Conservation (phyloP, 1,140 invertebrate species). For the Drosophila prosaltans region DNA sequence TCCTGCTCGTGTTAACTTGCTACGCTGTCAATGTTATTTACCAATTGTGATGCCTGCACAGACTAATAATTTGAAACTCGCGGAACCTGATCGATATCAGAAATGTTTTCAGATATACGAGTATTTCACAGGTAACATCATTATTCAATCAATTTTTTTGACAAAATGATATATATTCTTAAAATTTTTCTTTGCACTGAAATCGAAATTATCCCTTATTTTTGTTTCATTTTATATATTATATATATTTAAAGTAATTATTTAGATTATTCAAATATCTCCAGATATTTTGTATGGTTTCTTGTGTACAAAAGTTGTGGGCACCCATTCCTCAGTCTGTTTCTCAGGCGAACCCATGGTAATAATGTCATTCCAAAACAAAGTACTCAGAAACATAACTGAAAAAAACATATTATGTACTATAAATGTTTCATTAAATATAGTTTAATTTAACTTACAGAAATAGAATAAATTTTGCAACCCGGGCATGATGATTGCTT, state of each 20-base stretch:
- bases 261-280: slow-evolving; percentile 24
- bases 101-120: no score
- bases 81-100: no score
- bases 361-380: background rate
- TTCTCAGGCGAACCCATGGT: background rate
- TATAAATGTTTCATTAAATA: background rate
- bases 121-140: no score
- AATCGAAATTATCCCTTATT: no score
- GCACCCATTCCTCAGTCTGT: slow-evolving; percentile 13
- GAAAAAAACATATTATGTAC: background rate
- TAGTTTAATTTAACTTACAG: slow-evolving; percentile 23
- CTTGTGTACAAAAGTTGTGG: slow-evolving; percentile 6
- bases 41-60: no score
- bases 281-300: slow-evolving; percentile 44
- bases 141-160: no score
- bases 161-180: no score
- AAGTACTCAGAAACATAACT: slow-evolving; percentile 20
- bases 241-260: background rate
- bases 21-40: no score
- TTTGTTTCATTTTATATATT: background rate
- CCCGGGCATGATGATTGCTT: slow-evolving; percentile 24
- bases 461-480: slow-evolving; percentile 18
- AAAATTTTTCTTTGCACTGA: no score
- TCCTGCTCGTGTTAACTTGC: no score
- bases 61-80: no score